These are phyloP conservation scores for Lochmaea crataegi DNA, from an alignment of 2,888 invertebrate species.

Conservation along the genomic window DNA sequence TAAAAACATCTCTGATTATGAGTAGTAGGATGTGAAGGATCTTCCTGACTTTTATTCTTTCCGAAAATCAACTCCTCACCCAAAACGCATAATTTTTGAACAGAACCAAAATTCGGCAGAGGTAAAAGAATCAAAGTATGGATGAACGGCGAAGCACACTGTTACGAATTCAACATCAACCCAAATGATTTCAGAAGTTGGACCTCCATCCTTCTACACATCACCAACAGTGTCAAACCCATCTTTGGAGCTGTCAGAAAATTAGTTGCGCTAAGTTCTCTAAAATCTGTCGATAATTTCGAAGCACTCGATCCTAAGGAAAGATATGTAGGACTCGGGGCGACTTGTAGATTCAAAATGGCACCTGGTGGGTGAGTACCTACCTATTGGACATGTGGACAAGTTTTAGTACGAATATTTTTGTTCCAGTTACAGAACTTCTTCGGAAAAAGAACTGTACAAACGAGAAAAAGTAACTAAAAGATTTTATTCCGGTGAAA, in stretches of 20 bases:
- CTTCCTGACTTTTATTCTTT: too few species aligned
- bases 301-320: slow-evolving; percentile 34
- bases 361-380: slow-evolving; percentile 22
- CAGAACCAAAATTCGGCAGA: slow-evolving; percentile 40
- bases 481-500: slow-evolving; percentile 38
- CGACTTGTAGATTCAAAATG: slow-evolving; percentile 32
- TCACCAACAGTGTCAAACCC: slow-evolving; percentile 34
- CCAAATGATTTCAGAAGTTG: slow-evolving; percentile 42
- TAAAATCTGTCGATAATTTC: slow-evolving; percentile 33
- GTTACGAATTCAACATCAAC: slow-evolving; percentile 37
- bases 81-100: slow-evolving; percentile 1
- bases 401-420: background rate
- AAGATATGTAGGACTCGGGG: slow-evolving; percentile 37
- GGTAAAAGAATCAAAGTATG: slow-evolving; percentile 39
- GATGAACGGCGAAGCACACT: slow-evolving; percentile 35
- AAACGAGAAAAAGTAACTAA: slow-evolving; percentile 28
- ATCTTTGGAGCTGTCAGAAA: slow-evolving; percentile 38
- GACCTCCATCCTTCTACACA: slow-evolving; percentile 32
- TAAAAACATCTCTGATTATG: too few species aligned
- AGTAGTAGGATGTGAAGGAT: too few species aligned
- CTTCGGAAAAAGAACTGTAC: slow-evolving; percentile 29
- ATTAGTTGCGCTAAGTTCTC: slow-evolving; percentile 33
- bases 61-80: too few species aligned
- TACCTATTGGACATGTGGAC: too few species aligned
- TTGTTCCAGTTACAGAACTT: slow-evolving; percentile 29